Evolutionary conservation across 30 jellyfish, hydroid and myxozoan genomes (phyloP).

Genomic region (Aurelia aurita): DNA sequence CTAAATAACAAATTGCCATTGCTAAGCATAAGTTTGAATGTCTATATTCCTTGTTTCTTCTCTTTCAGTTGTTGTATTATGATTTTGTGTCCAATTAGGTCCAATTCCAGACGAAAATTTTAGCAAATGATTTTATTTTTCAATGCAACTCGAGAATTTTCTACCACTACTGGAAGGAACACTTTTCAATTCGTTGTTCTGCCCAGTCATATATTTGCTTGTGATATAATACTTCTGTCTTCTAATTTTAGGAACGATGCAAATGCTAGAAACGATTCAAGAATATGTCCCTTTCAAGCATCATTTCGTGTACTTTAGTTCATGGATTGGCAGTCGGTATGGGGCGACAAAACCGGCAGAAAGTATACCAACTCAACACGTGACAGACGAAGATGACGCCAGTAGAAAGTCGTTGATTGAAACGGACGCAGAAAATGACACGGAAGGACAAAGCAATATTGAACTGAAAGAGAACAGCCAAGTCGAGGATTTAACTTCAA

Average conservation of each 20-base stretch:
- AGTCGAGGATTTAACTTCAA: neutral
- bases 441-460: neutral
- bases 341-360: neutral
- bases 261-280: slow-evolving; percentile 67
- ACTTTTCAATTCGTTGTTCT: neutral
- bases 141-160: no score
- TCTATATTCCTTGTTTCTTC: no score
- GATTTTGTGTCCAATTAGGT: no score
- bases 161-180: neutral
- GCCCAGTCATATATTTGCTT: neutral
- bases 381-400: neutral
- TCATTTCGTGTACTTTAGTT: slow-evolving; percentile 49
- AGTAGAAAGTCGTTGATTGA: neutral
- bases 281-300: slow-evolving; percentile 73
- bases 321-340: slow-evolving; percentile 64
- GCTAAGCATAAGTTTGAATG: no score
- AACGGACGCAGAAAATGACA: slow-evolving; percentile 10
- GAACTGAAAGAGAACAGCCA: neutral
- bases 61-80: no score
- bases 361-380: neutral
- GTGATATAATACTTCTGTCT: no score
- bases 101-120: no score
- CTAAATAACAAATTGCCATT: no score
- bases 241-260: slow-evolving; percentile 28
- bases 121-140: no score